Evolutionary conservation across 2,888 invertebrate genomes (phyloP), one percentile per base, ranked within the genome.

Genomic region (Phanerotoma sp.): DNA sequence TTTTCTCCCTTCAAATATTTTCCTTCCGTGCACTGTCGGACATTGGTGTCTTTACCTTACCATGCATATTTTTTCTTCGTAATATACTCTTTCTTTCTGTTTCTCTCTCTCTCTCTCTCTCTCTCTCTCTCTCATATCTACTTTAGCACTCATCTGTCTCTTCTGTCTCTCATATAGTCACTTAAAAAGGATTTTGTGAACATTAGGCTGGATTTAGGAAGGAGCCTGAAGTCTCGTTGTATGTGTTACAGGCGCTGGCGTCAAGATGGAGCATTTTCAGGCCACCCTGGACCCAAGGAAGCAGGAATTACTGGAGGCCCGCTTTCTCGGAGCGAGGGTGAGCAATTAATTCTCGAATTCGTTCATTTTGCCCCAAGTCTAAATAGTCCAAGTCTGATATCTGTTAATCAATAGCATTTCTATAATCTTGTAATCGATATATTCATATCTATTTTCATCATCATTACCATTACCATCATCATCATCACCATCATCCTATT

Each of bases 231-330:
- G 30, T 42, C n/a, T 51, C 51, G 32, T 44, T 46, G 40, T 54
- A 48, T 55, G 35, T 56, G 73, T 83, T 82, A 71, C 83, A 89
- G 89, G 88, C 86, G 88, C 88, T 87, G 89, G 88, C 86, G 88
- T 89, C 86, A 90, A 89, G 86, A 93, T 94, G 93, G 93, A 94
- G 86, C 92, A 93, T 83, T 92, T 93, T 87, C 93, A 93, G 85
- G 88, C 93, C 83, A 89, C 91, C 84, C 86, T 97, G 83, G 96
- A 97, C 86, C 96, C 96, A 80, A 88, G 96, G 81, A 97, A 96
- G 84, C 96, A 96, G 85, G 96, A 97, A 86, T 87, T 97, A 80
- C 86, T 97, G 81, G 97, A 97, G 85, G 96, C 96, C 78, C 89
- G 97, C 81, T 94, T 95, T 84, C 88, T 94, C 80, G 94, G 95